Evolutionary conservation across 23 tunicate species (phyloP).

Genomic region (Aplidium turbinatum): DNA sequence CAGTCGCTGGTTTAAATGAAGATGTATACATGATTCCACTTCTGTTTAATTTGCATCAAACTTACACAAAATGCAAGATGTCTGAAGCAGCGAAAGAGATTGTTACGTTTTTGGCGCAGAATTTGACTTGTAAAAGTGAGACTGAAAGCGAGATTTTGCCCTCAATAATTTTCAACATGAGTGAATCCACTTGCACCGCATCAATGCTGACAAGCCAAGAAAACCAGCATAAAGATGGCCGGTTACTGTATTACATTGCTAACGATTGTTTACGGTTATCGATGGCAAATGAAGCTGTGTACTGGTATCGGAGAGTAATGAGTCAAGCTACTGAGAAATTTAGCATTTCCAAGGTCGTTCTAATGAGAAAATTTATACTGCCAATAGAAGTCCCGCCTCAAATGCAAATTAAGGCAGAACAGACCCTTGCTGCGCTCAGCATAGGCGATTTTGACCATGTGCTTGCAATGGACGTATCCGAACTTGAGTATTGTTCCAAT

Average conservation of each 20-base stretch:
- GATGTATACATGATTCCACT: neutral
- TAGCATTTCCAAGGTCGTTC: too few species aligned
- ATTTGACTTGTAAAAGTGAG: neutral
- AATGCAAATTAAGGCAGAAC: slow-evolving; percentile 13
- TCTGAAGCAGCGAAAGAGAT: slow-evolving; percentile 13
- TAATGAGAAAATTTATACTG: neutral
- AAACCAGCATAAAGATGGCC: too few species aligned
- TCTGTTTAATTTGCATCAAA: slow-evolving; percentile 5
- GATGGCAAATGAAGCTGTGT: neutral
- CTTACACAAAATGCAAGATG: slow-evolving; percentile 5
- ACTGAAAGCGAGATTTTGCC: too few species aligned
- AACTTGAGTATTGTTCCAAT: too few species aligned
- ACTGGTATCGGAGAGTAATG: neutral
- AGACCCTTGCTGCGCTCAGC: too few species aligned
- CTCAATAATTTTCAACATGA: too few species aligned
- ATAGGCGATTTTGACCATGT: too few species aligned
- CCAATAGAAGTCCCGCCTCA: neutral
- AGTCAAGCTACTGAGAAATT: neutral
- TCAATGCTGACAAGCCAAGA: too few species aligned
- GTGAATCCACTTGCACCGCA: too few species aligned
- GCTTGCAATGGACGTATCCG: too few species aligned
- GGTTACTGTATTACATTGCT: neutral
- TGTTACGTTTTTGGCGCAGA: neutral
- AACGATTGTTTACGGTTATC: neutral
- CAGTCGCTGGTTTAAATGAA: slow-evolving; percentile 2